Conservation (phyloP, 1,140 invertebrate genomes). For the Portunus trituberculatus region DNA sequence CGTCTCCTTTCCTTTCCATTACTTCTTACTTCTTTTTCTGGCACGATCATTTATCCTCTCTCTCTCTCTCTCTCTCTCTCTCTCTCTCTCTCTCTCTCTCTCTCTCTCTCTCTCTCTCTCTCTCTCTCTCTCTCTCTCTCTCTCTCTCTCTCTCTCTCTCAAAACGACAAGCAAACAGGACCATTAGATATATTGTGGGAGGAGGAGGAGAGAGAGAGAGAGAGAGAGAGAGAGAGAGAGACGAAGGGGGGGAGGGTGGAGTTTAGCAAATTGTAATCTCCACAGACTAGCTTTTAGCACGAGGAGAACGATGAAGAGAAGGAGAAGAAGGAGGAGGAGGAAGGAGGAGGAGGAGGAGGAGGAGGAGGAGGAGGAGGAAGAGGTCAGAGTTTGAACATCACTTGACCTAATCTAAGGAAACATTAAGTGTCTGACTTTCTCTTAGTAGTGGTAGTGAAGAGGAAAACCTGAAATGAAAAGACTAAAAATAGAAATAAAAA, state of each 20-base stretch:
- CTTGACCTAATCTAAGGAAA: not conserved
- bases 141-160: too few species aligned
- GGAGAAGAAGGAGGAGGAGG: not conserved
- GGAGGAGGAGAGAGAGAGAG: too few species aligned
- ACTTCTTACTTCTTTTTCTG: not conserved
- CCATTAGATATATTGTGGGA: too few species aligned
- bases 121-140: too few species aligned
- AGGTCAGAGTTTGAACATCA: not conserved
- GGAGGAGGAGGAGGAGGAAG: not conserved
- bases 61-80: too few species aligned
- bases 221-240: not conserved
- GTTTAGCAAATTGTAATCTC: not conserved
- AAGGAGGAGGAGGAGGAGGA: too few species aligned
- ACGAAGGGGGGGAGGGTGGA: not conserved
- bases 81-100: too few species aligned
- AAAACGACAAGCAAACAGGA: too few species aligned
- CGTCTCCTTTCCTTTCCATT: not conserved
- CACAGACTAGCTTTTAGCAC: not conserved
- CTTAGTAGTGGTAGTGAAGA: not conserved
- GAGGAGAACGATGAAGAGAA: not conserved
- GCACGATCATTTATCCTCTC: not conserved
- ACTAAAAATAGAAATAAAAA: too few species aligned
- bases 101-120: too few species aligned
- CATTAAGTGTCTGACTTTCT: not conserved
- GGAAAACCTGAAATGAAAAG: not conserved